These are phyloP conservation scores for Megaleporinus macrocephalus DNA, from an alignment of 2,113 vertebrate species.

Conservation along the genomic window DNA sequence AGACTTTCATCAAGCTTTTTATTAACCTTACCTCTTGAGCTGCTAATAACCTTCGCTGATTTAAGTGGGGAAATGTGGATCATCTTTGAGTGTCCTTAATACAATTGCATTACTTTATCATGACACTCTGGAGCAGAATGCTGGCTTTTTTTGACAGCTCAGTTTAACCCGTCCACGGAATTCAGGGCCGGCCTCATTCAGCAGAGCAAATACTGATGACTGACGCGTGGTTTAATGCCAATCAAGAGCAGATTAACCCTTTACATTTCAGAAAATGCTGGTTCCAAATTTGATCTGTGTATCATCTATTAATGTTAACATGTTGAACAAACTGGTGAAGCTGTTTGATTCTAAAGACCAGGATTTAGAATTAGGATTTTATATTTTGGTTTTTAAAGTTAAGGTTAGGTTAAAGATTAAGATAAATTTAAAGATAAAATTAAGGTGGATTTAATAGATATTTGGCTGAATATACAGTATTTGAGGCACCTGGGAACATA, in stretches of 20 bases:
- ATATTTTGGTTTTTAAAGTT: no score
- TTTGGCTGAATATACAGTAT: no score
- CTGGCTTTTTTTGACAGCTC: background rate
- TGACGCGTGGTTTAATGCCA: background rate
- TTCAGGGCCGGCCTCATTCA: background rate
- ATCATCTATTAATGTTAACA: no score
- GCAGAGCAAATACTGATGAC: background rate
- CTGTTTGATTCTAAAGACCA: no score
- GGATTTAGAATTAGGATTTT: no score
- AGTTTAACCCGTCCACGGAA: background rate
- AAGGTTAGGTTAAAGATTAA: no score
- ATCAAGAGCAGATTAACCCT: background rate
- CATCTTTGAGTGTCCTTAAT: conserved; percentile 24
- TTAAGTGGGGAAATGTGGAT: conserved; percentile 23
- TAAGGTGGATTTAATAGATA: no score
- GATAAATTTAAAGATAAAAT: no score
- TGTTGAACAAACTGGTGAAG: no score
- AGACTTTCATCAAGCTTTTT: conserved; percentile 53
- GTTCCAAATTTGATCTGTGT: no score
- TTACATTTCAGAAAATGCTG: no score
- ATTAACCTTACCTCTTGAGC: conserved; percentile 41
- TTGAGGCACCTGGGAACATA: no score
- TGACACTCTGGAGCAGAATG: conserved; percentile 11
- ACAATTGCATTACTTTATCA: background rate
- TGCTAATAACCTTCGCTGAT: conserved; percentile 43